Base-by-base conservation (phyloP, 1,140 invertebrate genomes). In the Portunus trituberculatus region DNA sequence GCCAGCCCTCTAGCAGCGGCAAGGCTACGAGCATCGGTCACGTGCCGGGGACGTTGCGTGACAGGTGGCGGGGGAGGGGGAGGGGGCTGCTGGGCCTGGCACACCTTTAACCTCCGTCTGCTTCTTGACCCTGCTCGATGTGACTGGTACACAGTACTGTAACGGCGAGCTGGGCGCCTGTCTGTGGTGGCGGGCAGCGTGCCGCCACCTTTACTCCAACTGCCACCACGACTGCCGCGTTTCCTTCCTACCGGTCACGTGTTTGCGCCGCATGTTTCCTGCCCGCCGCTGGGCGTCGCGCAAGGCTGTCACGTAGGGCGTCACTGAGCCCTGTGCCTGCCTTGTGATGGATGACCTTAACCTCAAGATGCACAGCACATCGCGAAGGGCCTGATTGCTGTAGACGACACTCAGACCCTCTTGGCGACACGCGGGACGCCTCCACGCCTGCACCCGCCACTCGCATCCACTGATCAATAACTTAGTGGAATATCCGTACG, bases 401-500 rank as follows among this genome's bases (percentile, higher is more conserved):
- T 76, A 25, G 67, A n/a, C 67, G 67, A n/a, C 67, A 20, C 10
- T 10, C 52, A 76, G 67, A n/a, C 6, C 25, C 67, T 25, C 67
- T 25, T n/a, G 67, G 67, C 67, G 67, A 76, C 67, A 76, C 67
- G 20, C 67, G 67, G 20, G 67, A 76, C 67, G 67, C 67, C 67
- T n/a, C 52, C 20, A 76, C 67, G 25, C 67, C 67, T 76, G 67
- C 67, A 59, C 67, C 67, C 67, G 67, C 67, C 12, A 76, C 67
- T 76, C 67, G 67, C 67, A 76, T 76, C 67, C 16, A 1, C 67
- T 76, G 67, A 76, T 76, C 67, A 76, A 76, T 76, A 76, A 76
- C 20, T 76, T 76, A 76, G 31, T 89, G 87, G 87, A 89, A 89
- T 45, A 89, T 89, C 39, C 32, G 46, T n/a, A 89, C 20, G 39